Evolutionary conservation across 1,140 invertebrate species (phyloP), one percentile per base, ranked within the genome.

Genomic region (Lamellibrachia luymesi): DNA sequence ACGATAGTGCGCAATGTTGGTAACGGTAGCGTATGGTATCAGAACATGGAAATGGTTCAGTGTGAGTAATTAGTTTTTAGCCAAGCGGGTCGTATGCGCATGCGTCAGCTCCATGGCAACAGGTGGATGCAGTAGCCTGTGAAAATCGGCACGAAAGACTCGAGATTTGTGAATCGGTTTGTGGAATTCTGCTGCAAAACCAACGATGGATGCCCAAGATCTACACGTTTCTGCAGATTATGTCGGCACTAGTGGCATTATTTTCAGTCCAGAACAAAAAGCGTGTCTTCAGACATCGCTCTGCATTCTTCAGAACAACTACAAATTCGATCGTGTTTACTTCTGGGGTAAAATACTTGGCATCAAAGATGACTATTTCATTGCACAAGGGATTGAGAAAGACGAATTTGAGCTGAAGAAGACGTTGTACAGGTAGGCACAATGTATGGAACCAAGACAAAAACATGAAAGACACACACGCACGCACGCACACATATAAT

Each of bases 321-420:
- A 96, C 94, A 96, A 96, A 94, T 96, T 96, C 94, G 94, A 95
- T 92, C 95, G 94, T 94, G 95, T 96, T 93, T 96, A 96, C 93
- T 96, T 96, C 92, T 96, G 96, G 96, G 96, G 96, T 6, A 96
- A 96, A 94, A 96, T 96, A 90, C 92, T 95, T 38, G 96, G 96
- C 92, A 94, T 96, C 17, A 96, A 96, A 94, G 96, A 96, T 93
- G 95, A 96, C 93, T 96, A 96, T 94, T 96, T 95, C 93, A 95
- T 96, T 93, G 96, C 96, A 91, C 96, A 96, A 93, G 96, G 96
- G 80, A 94, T 95, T 80, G 94, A 94, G 91, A 95, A 95, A 94
- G 95, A 96, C 94, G 96, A 96, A 95, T 94, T 96, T 94, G 94
- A 94, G n/a, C 95, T 95, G 25, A 95, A 94, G 90, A 96, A 94